Conservation (phyloP, 2,888 invertebrate genomes). For the Ptychoptera albimana region DNA sequence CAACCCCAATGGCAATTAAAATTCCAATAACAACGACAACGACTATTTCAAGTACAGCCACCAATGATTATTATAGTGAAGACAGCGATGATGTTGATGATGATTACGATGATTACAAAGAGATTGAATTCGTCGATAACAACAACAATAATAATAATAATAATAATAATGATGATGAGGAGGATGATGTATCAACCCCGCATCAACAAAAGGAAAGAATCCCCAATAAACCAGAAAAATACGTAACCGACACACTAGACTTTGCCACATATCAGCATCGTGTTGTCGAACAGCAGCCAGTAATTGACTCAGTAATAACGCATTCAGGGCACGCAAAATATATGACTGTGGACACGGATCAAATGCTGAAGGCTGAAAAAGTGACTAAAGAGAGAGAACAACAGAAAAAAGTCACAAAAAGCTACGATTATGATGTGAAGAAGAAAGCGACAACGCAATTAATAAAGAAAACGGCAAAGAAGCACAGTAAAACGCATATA, state of each 20-base stretch:
- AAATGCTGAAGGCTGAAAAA: conserved; percentile 9
- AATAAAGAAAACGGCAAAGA: conserved; percentile 1
- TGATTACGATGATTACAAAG: conserved; percentile 6
- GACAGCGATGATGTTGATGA: conserved; percentile 5
- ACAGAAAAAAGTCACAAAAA: conserved; percentile 12
- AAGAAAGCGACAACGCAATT: conserved; percentile 21
- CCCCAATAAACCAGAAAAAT: conserved; percentile 23
- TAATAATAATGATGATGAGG: conserved; percentile 15
- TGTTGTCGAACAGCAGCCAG: too few species aligned
- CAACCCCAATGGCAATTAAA: conserved; percentile 12
- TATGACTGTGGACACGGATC: conserved; percentile 10
- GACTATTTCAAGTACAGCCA: conserved; percentile 2
- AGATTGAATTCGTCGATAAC: conserved; percentile 5
- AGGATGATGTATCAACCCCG: too few species aligned
- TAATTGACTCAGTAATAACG: too few species aligned
- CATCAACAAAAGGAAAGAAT: too few species aligned
- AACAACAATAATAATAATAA: conserved; percentile 6
- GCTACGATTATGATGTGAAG: conserved; percentile 21
- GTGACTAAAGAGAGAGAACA: not conserved
- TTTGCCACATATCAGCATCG: too few species aligned
- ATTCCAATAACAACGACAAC: conserved; percentile 24
- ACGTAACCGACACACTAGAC: conserved; percentile 18
- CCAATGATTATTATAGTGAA: not conserved
- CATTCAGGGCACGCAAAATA: conserved; percentile 3
- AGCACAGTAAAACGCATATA: conserved; percentile 6